A percentile compares a stretch with the other conserved stretches of the same genome.
Conservation (phyloP, 2,888 invertebrate species). For the Drosophila paramelanica region DNA sequence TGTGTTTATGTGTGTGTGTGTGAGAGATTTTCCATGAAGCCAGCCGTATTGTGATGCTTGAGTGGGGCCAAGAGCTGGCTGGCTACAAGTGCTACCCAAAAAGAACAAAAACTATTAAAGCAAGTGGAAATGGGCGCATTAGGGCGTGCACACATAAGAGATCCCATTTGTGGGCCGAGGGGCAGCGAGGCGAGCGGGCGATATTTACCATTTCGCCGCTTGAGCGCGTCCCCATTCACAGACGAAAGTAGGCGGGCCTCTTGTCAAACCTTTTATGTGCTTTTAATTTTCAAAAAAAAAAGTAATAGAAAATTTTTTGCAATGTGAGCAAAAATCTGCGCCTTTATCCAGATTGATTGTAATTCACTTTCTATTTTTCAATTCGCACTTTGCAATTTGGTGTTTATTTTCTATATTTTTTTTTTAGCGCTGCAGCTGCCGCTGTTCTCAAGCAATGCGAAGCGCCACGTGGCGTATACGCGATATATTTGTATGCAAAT, state of each 20-base stretch:
- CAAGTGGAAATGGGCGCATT: constrained; percentile 78
- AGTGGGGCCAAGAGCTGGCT: constrained; percentile 35
- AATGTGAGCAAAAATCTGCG: neutral
- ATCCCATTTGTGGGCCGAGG: constrained; percentile 2
- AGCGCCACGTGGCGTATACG: constrained; percentile 46
- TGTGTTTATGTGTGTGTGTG: constrained; percentile 20
- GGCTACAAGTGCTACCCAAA: constrained; percentile 54
- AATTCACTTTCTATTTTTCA: constrained; percentile 16
- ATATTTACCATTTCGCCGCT: constrained; percentile 36
- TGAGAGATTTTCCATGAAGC: constrained; percentile 55
- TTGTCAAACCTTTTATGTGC: constrained; percentile 65
- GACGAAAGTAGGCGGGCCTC: constrained; percentile 33
- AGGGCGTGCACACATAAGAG: constrained; percentile 47
- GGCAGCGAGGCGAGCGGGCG: too few relatives aligned
- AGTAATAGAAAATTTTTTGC: neutral
- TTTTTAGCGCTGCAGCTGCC: constrained; percentile 35
- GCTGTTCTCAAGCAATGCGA: constrained; percentile 21
- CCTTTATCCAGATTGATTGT: constrained; percentile 7
- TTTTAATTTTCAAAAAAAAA: constrained; percentile 55
- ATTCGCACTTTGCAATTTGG: constrained; percentile 44
- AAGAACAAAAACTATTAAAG: constrained; percentile 73
- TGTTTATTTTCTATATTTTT: neutral
- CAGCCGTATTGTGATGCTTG: constrained; percentile 34
- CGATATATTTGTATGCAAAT: constrained; percentile 47
- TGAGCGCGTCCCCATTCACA: constrained; percentile 42